Base-by-base conservation (phyloP, 2,888 invertebrate genomes). In the Podotricha telesiphe region DNA sequence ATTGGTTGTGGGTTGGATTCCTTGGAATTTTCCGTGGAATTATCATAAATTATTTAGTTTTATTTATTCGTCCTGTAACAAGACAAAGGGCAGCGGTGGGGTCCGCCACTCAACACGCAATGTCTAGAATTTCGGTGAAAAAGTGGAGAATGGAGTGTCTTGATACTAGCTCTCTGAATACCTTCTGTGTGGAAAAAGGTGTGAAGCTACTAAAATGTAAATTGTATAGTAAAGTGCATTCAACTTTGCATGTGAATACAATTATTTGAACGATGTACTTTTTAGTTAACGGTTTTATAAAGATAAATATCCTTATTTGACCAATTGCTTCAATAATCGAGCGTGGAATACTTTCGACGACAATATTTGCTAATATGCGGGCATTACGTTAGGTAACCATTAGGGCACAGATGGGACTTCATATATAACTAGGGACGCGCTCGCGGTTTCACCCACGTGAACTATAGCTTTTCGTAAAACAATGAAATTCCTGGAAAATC, bases 301-400 rank as follows among this genome's bases (percentile, higher is more conserved):
- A 47, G 28, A 37, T 61, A 48, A 22, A 61, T 47, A 28, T 47
- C 48, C 13, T 47, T 48, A 37, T 48, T 48, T 62, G 62, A 47
- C 19, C 47, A 62, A 62, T 62, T 45, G 59, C 28, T 62, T 47
- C 37, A 19, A 48, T 48, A 48, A 62, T 48, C 47, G 34, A 48
- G 47, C 62, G 62, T 62, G 62, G 58, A 62, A 62, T 34, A 20
- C 42, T 42, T 42, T 28, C 11, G 19, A 47, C 34, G n/a, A 28
- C 13, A 28, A 17, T 48, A 37, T 19, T 19, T 62, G 48, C 58
- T 28, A 62, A 34, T 19, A 62, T 62, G 48, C 62, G 48, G 34
- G 59, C 45, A 8, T 42, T 22, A 45, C n/a, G 22, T 42, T 20
- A 28, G 15, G 15, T 53, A 28, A 28, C 22, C n/a, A n/a, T n/a